Base-by-base conservation (phyloP, 2,888 invertebrate genomes). In the Anorthoa munda region DNA sequence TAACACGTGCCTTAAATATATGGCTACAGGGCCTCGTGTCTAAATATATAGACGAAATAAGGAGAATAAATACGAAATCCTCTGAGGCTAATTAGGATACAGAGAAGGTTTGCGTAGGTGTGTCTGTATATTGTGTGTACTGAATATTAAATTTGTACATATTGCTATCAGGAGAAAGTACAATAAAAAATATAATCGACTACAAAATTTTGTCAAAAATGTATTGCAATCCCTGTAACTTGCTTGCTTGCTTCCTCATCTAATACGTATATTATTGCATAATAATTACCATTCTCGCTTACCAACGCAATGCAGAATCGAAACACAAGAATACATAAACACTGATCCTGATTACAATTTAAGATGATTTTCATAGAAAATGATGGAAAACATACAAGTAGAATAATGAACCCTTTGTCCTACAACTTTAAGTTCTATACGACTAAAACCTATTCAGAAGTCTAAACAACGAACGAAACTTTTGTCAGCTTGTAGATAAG, bases 1-100 rank as follows among this genome's bases (percentile, higher is more conserved):
- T 66, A 75, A 81, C 77, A 83, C 66, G 80, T 74, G 48, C 66
- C 74, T 61, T 64, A 48, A 72, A 74, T 69, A 69, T 65, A 72
- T 51, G 31, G 63, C 84, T 66, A 56, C 59, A 50, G 60, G 81
- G 79, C 23, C 39, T 73, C 4, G 17, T 75, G n/a, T 31, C 50
- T 63, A 68, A 71, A 70, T 65, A 64, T 55, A 67, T 46, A 63
- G 55, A 78, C 18, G 4, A 77, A 75, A 81, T 64, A 82, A 65
- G 63, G 56, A 66, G 39, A 70, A 70, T 48, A 63, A 65, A 70
- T 82, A 58, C 70, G 4, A 45, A 81, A 70, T 23, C 76, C 63
- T 70, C 26, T 55, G 69, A 39, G 59, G 51, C 18, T 77, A 53
- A 82, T 82, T 61, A 66, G 31, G 26, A 58, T 56, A 79, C 23